Base-by-base conservation (phyloP, 2,888 invertebrate species). In the Encarsia formosa region DNA sequence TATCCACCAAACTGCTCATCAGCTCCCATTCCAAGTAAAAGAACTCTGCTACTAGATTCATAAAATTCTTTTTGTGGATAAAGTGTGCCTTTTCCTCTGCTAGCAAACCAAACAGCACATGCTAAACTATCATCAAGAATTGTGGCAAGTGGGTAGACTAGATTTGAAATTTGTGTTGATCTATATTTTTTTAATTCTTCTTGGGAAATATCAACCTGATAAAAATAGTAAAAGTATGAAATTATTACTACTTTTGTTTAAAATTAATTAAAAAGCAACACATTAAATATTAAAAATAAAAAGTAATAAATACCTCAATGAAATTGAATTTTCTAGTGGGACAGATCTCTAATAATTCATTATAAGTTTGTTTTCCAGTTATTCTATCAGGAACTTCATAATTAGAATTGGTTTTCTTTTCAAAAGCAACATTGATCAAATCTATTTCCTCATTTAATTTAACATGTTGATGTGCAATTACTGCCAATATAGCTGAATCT, bases 1-100 rank as follows among this genome's bases (percentile, higher is more conserved):
- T 98, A 98, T 2, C 98, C 98, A 42, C 92, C 96, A 69, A 98
- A 88, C 57, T 97, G 79, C 77, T 99, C 99, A 79, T 99, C 99
- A 1, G 98, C 97, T 6, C 98, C 98, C 78, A 92, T 92, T 29
- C 98, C 98, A 62, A 90, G 76, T 59, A 96, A 73, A 54, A 94
- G 75, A 18, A 93, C 85, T 71, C 88, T 80, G 60, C 84, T 82
- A 18, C 83, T 75, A 31, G 87, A 85, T 50, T 67, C 69, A 56
- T 79, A 81, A 4, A 59, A 47, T 11, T 65, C 61, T n/a, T 62
- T 59, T n/a, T 52, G 45, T 3, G 64, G 62, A 37, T 61, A 59
- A 2, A 77, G 45, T n/a, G 53, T 45, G 42, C 84, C 87, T 57
- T 76, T 67, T 4, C 87, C 94, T 64, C 86, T 78, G 40, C 92